Conservation (phyloP, 2,113 vertebrate genomes). For the Engraulis encrasicolus region DNA sequence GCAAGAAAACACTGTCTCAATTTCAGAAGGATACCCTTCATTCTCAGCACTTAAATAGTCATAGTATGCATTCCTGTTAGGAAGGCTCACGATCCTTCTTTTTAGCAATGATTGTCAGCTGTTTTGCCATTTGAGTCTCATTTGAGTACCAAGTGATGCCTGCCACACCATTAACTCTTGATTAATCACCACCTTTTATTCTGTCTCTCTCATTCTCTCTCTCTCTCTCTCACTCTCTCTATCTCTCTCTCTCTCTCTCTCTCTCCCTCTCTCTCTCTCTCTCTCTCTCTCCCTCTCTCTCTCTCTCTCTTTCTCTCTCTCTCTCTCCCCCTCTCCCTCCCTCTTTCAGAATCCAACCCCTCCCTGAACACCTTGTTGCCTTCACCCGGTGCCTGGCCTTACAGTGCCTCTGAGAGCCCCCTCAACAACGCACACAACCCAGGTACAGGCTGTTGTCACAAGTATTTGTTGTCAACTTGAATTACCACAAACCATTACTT, state of each 20-base stretch:
- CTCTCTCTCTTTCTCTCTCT: background rate
- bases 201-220: background rate
- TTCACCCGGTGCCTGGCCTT: slow-evolving; percentile 99
- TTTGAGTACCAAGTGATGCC: background rate
- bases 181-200: background rate
- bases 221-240: no score
- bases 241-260: background rate
- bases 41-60: no score
- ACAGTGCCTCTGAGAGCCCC: slow-evolving; percentile 99
- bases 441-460: slow-evolving; percentile 75
- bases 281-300: background rate
- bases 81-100: background rate
- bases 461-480: no score
- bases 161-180: background rate
- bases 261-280: no score
- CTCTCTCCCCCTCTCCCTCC: background rate
- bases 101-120: background rate
- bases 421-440: slow-evolving; percentile 98
- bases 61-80: no score
- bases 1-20: background rate
- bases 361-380: slow-evolving; percentile 99
- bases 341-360: slow-evolving; percentile 91
- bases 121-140: background rate
- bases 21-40: no score
- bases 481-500: no score